Evolutionary conservation across 2,888 invertebrate genomes (phyloP), one percentile per base, ranked within the genome.

Genomic region (Criorhina ranunculi): DNA sequence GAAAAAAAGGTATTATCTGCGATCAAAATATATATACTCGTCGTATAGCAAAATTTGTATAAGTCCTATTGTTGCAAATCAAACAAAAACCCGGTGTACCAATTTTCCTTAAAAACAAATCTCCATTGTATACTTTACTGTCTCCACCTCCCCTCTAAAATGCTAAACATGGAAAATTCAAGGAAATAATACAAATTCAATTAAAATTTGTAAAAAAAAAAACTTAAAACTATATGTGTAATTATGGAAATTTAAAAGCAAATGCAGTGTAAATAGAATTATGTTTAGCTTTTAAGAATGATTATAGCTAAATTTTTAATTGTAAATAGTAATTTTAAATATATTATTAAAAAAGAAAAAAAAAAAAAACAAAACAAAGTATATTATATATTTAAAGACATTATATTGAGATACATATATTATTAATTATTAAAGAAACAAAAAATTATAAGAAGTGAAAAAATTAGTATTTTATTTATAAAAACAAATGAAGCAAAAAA

Each of bases 401-500:
- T 86, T 86, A 81, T 86, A 86, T 81, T 86, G 81, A 86, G 87
- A 83, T 88, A 86, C 87, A 83, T 88, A 87, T 87, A 88, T 85
- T 72, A 46, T 79, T 78, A 85, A 66, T 53, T 76, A 75, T 60
- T 19, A 67, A 77, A 72, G 24, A 73, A 75, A 69, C 46, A 66
- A 70, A 24, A 78, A 72, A 83, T 42, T 80, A 60, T 69, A 78
- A 73, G 66, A 85, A 86, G 67, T 77, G 82, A 73, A 83, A 72
- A 89, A 90, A 89, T 90, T 89, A 91, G 89, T 90, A 90, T 90
- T 88, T 87, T 88, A 87, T 87, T 90, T 90, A 90, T 90, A 90
- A 89, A 86, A 87, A 75, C 82, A 85, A 87, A 87, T 72, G 86
- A 85, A 86, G 86, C 59, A 88, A 87, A 88, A 37, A 88, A 79